Conservation (phyloP, 2,113 vertebrate species). For the Thinocorus orbignyianus region DNA sequence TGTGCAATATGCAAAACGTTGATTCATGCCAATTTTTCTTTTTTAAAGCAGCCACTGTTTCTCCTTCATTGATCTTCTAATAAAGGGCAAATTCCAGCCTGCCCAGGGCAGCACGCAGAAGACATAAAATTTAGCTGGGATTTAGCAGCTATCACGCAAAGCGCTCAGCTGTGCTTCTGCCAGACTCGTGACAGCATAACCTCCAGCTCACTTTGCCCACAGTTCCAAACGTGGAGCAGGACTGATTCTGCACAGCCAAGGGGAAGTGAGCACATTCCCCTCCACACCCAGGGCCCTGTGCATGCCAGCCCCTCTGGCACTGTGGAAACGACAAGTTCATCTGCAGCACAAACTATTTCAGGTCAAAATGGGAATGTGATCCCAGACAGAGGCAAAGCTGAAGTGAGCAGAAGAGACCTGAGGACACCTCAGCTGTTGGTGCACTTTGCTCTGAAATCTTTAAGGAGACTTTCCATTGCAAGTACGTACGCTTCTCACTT, state of each 20-base stretch:
- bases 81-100: constrained; percentile 8
- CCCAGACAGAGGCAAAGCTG: background rate
- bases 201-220: background rate
- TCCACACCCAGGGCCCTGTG: background rate
- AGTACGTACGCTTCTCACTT: background rate
- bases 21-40: background rate
- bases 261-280: background rate
- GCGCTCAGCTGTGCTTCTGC: background rate
- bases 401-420: background rate
- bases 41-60: background rate
- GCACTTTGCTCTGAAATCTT: background rate
- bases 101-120: background rate
- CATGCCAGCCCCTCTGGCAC: background rate
- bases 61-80: background rate
- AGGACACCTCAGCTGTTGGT: background rate
- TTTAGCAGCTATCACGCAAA: background rate
- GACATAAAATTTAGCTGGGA: background rate
- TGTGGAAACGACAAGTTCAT: background rate
- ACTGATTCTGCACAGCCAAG: background rate
- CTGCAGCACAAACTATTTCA: background rate
- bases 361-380: background rate
- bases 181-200: background rate
- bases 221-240: background rate
- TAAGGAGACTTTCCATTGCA: background rate
- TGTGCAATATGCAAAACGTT: background rate